Conservation (phyloP, 2,797 vertebrate species). For the Dallia pectoralis region DNA sequence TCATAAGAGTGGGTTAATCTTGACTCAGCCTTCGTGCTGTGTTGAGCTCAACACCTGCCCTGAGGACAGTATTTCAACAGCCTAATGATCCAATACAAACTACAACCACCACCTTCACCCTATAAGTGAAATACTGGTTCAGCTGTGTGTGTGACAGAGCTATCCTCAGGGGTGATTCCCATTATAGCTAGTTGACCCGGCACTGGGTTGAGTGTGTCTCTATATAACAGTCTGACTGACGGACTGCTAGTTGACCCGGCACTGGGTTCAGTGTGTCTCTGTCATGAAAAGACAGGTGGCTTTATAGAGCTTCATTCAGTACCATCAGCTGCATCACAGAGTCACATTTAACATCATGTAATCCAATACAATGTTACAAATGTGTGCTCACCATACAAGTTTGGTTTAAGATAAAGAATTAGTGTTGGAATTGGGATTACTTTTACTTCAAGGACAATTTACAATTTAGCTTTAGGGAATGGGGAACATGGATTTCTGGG, state of each 20-base stretch:
- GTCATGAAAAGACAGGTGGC: background rate
- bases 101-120: slow-evolving; percentile 17
- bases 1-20: slow-evolving; percentile 17
- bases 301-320: background rate
- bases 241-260: slow-evolving; percentile 56
- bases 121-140: slow-evolving; percentile 47
- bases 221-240: slow-evolving; percentile 30
- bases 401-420: no score
- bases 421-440: no score
- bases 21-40: slow-evolving; percentile 36
- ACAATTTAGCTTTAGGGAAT: no score
- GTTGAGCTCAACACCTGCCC: slow-evolving; percentile 26
- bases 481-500: no score
- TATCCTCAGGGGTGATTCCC: slow-evolving; percentile 45
- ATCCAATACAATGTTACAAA: no score
- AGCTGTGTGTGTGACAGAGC: slow-evolving; percentile 17
- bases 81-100: slow-evolving; percentile 15
- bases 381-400: no score
- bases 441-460: no score
- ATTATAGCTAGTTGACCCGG: no score
- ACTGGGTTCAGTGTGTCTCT: slow-evolving; percentile 7
- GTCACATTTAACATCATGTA: background rate
- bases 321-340: background rate
- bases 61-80: background rate
- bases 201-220: slow-evolving; percentile 46